A percentile compares a stretch with the other conserved stretches of the same genome.
phyloP scores from a whole-genome alignment of 2,113 vertebrate species.

The Aegotheles bennettii region DNA sequence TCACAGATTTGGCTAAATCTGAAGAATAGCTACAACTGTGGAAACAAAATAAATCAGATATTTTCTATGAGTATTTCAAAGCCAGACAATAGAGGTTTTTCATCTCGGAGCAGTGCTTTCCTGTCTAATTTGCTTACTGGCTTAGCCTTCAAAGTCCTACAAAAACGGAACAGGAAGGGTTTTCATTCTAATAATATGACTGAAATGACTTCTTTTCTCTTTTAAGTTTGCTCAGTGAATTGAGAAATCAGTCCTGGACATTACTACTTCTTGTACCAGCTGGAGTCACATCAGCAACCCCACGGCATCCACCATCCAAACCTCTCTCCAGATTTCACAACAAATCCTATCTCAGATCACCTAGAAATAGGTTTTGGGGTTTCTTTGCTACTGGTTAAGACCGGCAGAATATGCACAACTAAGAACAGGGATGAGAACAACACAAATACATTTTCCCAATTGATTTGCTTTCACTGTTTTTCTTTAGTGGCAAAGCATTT shows the following conservation, averaged over 20 bases:
- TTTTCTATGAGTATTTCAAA: background rate
- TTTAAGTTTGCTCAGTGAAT: no score
- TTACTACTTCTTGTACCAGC: background rate
- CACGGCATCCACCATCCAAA: rapidly evolving
- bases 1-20: background rate
- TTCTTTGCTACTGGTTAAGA: background rate
- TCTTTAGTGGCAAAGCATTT: rapidly evolving
- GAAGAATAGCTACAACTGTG: rapidly evolving
- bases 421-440: background rate
- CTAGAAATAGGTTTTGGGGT: background rate
- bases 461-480: background rate
- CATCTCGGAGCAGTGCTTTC: background rate
- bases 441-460: background rate
- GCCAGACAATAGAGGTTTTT: background rate
- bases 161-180: background rate
- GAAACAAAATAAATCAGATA: rapidly evolving
- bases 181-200: rapidly evolving
- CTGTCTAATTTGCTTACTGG: background rate
- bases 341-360: background rate
- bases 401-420: background rate
- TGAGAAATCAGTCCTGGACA: background rate
- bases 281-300: background rate
- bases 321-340: background rate
- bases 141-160: background rate
- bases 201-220: background rate